phyloP scores from a whole-genome alignment of 2,888 invertebrate species.

The Allacma fusca region DNA sequence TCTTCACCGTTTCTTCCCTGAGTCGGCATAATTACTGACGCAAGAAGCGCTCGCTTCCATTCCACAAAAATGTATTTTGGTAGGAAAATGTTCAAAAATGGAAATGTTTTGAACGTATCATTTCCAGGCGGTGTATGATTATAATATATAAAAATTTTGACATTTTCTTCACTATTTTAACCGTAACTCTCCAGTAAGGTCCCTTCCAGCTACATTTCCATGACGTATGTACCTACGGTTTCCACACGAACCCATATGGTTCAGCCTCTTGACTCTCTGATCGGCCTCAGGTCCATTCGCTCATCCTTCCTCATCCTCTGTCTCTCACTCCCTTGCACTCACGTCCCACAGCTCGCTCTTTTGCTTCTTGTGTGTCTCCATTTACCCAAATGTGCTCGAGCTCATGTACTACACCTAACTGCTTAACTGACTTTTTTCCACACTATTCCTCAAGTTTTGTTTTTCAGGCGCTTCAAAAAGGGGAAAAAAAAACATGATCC shows the following conservation, averaged over 20 bases:
- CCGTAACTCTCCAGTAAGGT: background rate
- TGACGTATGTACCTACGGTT: too few species aligned
- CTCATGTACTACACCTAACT: background rate
- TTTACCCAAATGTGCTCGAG: background rate
- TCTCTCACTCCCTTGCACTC: background rate
- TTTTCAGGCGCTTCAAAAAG: background rate
- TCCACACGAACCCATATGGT: conserved; percentile 22
- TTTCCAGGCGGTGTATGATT: conserved; percentile 31
- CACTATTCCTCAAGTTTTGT: background rate
- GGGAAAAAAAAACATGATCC: background rate
- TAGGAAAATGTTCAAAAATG: conserved; percentile 39
- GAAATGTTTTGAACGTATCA: conserved; percentile 38
- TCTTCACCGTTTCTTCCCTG: too few species aligned
- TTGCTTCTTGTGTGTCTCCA: background rate
- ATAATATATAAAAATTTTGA: conserved; percentile 39
- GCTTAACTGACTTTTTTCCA: background rate
- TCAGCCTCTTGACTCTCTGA: conserved; percentile 19
- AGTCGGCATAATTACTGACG: too few species aligned
- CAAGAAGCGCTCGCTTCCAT: background rate
- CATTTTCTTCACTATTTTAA: conserved; percentile 26
- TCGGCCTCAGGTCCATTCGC: background rate
- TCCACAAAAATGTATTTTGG: conserved; percentile 26
- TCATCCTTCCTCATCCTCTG: background rate
- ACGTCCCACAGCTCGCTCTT: background rate
- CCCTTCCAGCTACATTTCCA: background rate